Evolutionary conservation across 2,888 invertebrate species (phyloP).

Genomic region (Amiota mariae): DNA sequence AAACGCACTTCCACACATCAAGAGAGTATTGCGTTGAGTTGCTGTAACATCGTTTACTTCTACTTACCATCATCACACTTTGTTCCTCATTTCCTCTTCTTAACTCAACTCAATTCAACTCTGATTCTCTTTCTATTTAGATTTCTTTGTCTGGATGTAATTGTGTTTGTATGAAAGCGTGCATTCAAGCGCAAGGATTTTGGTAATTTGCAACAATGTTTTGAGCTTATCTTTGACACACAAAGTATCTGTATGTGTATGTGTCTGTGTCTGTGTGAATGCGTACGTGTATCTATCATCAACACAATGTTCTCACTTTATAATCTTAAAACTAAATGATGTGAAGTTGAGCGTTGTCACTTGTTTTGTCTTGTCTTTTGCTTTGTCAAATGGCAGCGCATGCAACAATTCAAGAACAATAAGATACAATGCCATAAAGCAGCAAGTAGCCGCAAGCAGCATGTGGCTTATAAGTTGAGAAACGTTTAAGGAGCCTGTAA

Average conservation of each 20-base stretch:
- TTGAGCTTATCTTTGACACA: conserved; percentile 35
- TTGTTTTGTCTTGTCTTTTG: no score
- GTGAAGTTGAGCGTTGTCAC: no score
- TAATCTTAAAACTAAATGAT: no score
- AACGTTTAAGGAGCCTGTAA: background rate
- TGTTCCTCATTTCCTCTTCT: background rate
- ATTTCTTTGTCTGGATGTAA: background rate
- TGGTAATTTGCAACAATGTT: conserved; percentile 60
- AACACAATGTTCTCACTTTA: no score
- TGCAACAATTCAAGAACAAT: no score
- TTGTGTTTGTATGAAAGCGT: conserved; percentile 36
- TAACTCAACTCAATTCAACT: no score
- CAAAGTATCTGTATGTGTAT: background rate
- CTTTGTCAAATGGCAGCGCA: no score
- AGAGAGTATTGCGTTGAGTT: no score
- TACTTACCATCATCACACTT: no score
- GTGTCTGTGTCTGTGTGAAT: background rate
- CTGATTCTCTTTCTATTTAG: background rate
- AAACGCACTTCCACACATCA: background rate
- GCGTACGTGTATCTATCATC: no score
- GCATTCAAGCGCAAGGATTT: conserved; percentile 55
- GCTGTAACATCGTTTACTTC: no score
- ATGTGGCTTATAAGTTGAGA: background rate
- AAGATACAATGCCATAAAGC: no score
- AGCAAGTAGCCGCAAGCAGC: background rate